Base-by-base conservation (phyloP, 2,888 invertebrate species). In the Sceliomorpha sp. region DNA sequence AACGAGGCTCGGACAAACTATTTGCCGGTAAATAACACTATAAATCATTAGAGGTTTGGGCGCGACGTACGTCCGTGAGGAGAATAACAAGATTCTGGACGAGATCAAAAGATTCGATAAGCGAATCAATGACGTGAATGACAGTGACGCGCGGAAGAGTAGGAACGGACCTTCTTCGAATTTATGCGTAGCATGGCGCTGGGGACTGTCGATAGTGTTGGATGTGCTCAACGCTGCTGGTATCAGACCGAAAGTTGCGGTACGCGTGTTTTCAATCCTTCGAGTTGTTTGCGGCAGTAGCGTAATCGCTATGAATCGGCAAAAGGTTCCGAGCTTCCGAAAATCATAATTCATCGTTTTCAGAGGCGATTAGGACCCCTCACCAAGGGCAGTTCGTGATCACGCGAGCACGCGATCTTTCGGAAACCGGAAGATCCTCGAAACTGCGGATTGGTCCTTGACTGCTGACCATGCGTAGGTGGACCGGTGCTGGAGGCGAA, bases 341-440 rank as follows among this genome's bases (percentile, higher is more conserved):
- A 80, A 71, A 75, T 78, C 74, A 81, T 78, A 78, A 79, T 76
- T 80, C 76, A 79, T 64, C 50, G 34, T 20, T 59, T 55, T 64
- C 66, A 68, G 70, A 29, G 39, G 66, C 66, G 72, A 75, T 68
- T 66, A 63, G 59, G 42, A 24, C 13, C 32, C 37, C 47, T 60
- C 24, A 64, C 76, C 71, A 74, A 70, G 76, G 26, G 50, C 15
- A 8, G 56, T 12, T 70, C 66, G 77, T 73, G 71, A 72, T 71
- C 80, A 80, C 80, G 81, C 80, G 73, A 81, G 64, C 81, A 80
- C 79, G 81, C 81, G 77, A 80, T 79, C 76, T 59, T 50, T 45
- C 40, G 56, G 48, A 64, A 64, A 67, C 55, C 69, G 72, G 72
- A 72, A 69, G 72, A 62, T 13, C 42, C 48, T 31, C 9, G 5